These are phyloP conservation scores for Dendroctonus valens DNA, from an alignment of 1,140 invertebrate species.

Conservation along the genomic window DNA sequence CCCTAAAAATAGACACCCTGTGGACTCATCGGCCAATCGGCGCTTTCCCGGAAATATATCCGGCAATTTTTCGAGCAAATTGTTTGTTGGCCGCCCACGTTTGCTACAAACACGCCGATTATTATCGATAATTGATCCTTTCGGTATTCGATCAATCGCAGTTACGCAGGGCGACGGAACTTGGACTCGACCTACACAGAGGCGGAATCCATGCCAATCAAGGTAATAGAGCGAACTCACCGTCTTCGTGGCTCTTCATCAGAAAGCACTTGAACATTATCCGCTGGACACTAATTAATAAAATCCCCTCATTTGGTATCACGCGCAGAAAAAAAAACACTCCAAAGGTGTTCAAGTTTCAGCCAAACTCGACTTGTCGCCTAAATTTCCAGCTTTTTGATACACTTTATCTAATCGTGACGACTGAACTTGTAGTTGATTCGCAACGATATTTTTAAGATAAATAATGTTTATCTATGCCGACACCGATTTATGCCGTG, in stretches of 20 bases:
- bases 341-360: not conserved
- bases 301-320: not conserved
- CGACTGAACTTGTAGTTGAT: conserved; percentile 8
- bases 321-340: not conserved
- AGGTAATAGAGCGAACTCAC: not conserved
- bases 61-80: no score
- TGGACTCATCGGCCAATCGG: no score
- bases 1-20: no score
- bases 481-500: no score
- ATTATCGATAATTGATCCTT: not conserved
- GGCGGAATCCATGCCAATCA: not conserved
- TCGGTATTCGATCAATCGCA: no score
- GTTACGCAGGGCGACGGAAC: no score
- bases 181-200: no score
- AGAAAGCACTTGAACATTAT: conserved; percentile 24
- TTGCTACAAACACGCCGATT: not conserved
- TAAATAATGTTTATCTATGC: conserved; percentile 18
- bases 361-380: not conserved
- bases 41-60: no score
- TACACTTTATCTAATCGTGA: conserved; percentile 20
- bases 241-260: conserved; percentile 6
- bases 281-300: not conserved
- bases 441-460: conserved; percentile 28
- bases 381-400: conserved; percentile 1
- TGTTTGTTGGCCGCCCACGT: no score